phyloP scores from a whole-genome alignment of 2,113 vertebrate genomes.

The Nicator chloris region DNA sequence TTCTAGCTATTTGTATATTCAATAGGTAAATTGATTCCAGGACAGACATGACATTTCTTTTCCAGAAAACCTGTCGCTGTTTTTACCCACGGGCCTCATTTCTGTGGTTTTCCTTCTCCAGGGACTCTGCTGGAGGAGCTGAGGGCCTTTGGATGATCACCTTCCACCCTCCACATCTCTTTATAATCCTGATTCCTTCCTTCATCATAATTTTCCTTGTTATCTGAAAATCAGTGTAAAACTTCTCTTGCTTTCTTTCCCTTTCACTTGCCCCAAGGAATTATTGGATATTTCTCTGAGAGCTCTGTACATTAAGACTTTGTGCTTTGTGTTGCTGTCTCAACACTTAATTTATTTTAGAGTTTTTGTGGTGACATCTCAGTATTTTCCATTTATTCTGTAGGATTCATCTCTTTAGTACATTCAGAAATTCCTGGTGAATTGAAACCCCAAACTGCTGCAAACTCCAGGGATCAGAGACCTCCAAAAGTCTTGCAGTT shows the following conservation, averaged over 20 bases:
- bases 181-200: neutral
- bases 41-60: neutral
- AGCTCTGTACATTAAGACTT: neutral
- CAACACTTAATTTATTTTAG: neutral
- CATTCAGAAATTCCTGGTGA: neutral
- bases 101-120: neutral
- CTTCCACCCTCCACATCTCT: neutral
- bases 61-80: rapidly evolving
- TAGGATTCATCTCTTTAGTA: neutral
- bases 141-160: neutral
- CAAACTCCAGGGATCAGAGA: neutral
- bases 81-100: rapidly evolving
- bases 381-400: neutral
- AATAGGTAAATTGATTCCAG: neutral
- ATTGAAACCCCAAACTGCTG: neutral
- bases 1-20: neutral
- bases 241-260: neutral
- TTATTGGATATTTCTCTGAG: neutral
- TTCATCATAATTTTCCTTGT: neutral
- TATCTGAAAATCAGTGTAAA: neutral
- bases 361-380: neutral
- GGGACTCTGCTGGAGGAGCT: neutral
- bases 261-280: neutral
- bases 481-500: neutral
- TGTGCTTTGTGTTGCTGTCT: neutral